Evolutionary conservation across 2,113 vertebrate genomes (phyloP).

Genomic region (Zapus hudsonius): DNA sequence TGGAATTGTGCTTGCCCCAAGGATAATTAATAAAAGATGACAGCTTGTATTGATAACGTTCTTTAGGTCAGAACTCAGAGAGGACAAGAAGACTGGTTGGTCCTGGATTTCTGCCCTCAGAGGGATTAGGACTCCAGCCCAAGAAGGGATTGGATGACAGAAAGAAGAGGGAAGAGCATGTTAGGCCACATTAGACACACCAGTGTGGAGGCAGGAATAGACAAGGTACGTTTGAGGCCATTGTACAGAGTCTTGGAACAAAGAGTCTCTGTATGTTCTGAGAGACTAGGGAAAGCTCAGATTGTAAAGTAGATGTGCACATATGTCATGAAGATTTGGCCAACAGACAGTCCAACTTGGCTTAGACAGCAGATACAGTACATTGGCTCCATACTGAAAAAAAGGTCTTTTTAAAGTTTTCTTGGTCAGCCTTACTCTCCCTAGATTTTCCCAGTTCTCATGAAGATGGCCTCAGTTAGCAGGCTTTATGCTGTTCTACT

Average conservation of each 20-base stretch:
- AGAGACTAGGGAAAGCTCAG: not conserved
- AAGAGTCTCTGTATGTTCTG: not conserved
- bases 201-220: not conserved
- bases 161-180: conserved; percentile 21
- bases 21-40: not conserved
- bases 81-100: not conserved
- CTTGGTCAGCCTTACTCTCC: not conserved
- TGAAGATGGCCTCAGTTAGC: not conserved
- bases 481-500: not conserved
- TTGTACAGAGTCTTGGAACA: not conserved
- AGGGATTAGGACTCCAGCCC: conserved; percentile 1
- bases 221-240: not conserved
- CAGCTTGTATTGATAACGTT: not conserved
- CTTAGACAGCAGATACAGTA: not conserved
- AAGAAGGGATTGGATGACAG: not conserved
- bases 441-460: not conserved
- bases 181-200: not conserved
- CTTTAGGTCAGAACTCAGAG: not conserved
- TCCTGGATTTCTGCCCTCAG: conserved; percentile 6
- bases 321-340: not conserved
- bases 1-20: not conserved
- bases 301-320: not conserved
- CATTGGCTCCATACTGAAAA: not conserved
- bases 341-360: not conserved
- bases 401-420: not conserved